Conservation (phyloP, 1,140 invertebrate genomes). For the Drosophila lacteicornis region DNA sequence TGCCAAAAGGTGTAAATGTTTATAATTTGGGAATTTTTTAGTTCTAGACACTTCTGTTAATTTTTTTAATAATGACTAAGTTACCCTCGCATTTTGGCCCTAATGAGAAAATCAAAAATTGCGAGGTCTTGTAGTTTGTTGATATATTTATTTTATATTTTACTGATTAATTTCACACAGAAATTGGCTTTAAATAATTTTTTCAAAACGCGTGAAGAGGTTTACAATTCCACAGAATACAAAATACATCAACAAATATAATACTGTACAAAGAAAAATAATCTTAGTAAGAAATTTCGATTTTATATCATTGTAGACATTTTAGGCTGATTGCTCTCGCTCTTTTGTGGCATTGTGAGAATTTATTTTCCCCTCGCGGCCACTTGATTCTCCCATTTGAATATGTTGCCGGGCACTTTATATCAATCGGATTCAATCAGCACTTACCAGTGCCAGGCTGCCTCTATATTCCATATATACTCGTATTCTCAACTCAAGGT, state of each 20-base stretch:
- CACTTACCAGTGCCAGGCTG: slow-evolving; percentile 18
- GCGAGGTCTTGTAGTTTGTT: no score
- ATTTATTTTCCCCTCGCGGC: slow-evolving; percentile 14
- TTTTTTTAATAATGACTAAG: neutral
- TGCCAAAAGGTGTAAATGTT: slow-evolving; percentile 1
- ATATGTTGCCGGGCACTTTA: slow-evolving; percentile 25
- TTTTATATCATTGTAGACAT: neutral
- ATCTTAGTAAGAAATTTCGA: neutral
- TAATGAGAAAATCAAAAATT: no score
- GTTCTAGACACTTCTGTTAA: neutral
- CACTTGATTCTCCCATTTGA: slow-evolving; percentile 27
- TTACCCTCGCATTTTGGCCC: no score
- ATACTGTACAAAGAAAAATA: neutral
- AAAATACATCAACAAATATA: neutral
- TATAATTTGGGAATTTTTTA: no score
- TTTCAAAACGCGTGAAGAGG: no score
- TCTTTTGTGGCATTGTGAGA: neutral
- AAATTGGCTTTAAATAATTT: no score
- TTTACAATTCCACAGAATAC: neutral
- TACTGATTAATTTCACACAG: no score
- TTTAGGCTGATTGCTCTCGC: slow-evolving; percentile 1
- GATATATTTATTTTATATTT: no score
- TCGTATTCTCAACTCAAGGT: slow-evolving; percentile 18
- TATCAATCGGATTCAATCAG: slow-evolving; percentile 51
- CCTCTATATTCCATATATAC: neutral